Base-by-base conservation (phyloP, 1,140 invertebrate genomes). In the Lordiphosa mommai region DNA sequence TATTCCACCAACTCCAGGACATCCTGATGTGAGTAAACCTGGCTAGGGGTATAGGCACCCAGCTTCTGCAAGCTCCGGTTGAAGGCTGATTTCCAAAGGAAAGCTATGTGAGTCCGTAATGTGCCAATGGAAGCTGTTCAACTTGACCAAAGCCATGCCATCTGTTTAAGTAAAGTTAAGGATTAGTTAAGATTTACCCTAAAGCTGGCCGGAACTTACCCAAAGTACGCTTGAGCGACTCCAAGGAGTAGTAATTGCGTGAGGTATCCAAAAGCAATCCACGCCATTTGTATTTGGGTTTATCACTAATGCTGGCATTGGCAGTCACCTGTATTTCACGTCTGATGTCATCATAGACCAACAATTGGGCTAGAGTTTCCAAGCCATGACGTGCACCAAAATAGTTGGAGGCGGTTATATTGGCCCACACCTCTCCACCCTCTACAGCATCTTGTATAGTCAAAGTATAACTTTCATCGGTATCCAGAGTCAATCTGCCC, bases 51-150 rank as follows among this genome's bases (percentile, higher is more conserved):
- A 72, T 96, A 96, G 10, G 95, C 93, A 0, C 95, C 96, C 33
- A 93, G 92, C 70, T 92, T 91, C 0, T 92, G 91, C 7, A 97
- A 97, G 88, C 33, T 93, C 89, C 0, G 95, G 95, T 34, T 91
- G 91, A 4, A 91, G 92, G 69, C 91, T 90, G 0, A 94, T 92
- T 16, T 93, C 92, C 44, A 96, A 93, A 0, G 96, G 95, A 73
- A 97, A 96, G 70, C 95, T 96, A 13, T 96, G 95, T 0, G 93
- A 93, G 85, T 97, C 96, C 0, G 95, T 96, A n/a, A 97, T 95
- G 68, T 97, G 95, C 95, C 95, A 96, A 70, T 97, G 96, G 85
- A 97, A 94, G 0, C 93, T 93, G 80, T 97, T 97, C 29, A 97
- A 74, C 76, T 97, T 97, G 7, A 93, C 93, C 73, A 93, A 91